These are phyloP conservation scores for Microtus oregoni DNA, from an alignment of 2,113 vertebrate genomes.

Conservation along the genomic window DNA sequence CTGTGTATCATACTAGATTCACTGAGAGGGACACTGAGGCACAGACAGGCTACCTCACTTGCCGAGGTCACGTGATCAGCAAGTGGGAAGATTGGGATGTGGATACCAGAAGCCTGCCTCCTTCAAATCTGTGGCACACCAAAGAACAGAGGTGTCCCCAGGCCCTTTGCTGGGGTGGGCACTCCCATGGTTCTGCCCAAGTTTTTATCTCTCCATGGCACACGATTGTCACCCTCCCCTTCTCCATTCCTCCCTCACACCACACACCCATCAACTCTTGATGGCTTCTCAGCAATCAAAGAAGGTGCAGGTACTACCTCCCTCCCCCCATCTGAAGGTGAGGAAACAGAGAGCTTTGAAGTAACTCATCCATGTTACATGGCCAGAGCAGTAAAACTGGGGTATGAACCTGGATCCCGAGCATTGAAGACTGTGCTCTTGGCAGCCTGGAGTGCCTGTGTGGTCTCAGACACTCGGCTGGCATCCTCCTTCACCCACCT, in stretches of 20 bases:
- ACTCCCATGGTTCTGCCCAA: background rate
- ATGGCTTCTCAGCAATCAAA: background rate
- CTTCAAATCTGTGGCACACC: background rate
- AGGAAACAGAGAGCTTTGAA: background rate
- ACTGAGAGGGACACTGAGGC: background rate
- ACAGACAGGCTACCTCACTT: background rate
- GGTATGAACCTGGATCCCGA: no score
- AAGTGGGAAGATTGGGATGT: background rate
- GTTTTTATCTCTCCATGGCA: background rate
- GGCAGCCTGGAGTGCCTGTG: background rate
- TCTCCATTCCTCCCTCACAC: background rate
- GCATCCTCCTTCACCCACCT: background rate
- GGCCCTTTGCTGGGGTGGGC: background rate
- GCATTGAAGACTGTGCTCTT: background rate
- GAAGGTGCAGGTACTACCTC: background rate
- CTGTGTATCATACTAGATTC: no score
- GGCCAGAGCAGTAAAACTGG: background rate
- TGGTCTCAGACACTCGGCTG: no score
- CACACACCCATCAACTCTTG: background rate
- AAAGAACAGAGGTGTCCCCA: no score
- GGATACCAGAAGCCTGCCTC: background rate
- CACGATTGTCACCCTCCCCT: background rate
- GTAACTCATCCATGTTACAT: background rate
- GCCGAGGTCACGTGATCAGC: background rate
- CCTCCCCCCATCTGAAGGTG: background rate